Base-by-base conservation (phyloP, 2,888 invertebrate species). In the Cataglyphis rosenhaueri region DNA sequence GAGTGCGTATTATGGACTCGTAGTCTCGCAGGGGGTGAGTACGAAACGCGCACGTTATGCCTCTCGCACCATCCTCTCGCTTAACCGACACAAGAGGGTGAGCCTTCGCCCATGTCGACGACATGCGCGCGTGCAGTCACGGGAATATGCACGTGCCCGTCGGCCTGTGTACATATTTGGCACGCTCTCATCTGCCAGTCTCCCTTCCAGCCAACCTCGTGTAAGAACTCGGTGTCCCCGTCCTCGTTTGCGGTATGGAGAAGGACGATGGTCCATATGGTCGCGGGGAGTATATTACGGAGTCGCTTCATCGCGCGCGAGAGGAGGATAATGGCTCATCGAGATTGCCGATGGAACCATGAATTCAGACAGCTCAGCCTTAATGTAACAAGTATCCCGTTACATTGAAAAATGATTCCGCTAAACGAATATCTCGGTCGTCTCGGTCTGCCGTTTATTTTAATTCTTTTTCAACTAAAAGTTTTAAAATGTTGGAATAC, bases 1-100 rank as follows among this genome's bases (percentile, higher is more conserved):
- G 88, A 81, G 62, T 79, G 70, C 86, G 83, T 88, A 89, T 86
- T 84, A 85, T 76, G 79, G 76, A 52, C 44, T 74, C 73, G 29
- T 12, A 44, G 61, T 74, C 84, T 70, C 64, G n/a, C 18, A 15
- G 29, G n/a, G 5, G 41, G 65, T 62, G 68, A 75, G 84, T 55
- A 82, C 41, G 78, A 82, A 88, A 88, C 81, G 70, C 81, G 70
- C 73, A 82, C 84, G 38, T 21, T 29, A 6, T 59, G 62, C 68
- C 84, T 81, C 84, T 68, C 74, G 74, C 57, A 48, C 25, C 71
- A 66, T 68, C 75, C 62, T 73, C 57, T 62, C 44, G 61, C 65
- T 70, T 52, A 70, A 82, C 76, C 66, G 82, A 62, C 21, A 44
- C 71, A 66, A 62, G 66, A 87, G 64, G 55, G 29, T 38, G 48